Percentiles rank a stretch among this genome's conserved stretches.
phyloP scores from a whole-genome alignment of 2,888 invertebrate species.

The Doris montereyensis region DNA sequence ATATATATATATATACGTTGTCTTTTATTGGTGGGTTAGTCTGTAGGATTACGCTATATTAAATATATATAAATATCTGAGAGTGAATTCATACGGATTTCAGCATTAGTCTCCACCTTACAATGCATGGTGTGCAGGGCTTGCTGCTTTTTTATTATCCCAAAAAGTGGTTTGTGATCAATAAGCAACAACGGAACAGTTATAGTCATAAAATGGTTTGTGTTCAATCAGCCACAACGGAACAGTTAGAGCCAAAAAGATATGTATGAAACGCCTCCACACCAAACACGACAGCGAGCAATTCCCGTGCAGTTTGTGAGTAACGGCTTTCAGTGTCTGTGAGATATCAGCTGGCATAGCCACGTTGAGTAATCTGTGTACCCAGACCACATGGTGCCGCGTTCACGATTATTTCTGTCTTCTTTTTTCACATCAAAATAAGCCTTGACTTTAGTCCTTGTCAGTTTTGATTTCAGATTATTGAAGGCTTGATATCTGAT shows the following conservation, averaged over 20 bases:
- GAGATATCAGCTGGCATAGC: constrained; percentile 50
- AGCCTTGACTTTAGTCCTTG: constrained; percentile 43
- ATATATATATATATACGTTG: no score
- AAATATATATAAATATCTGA: no score
- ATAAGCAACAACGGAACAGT: no score
- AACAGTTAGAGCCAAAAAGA: constrained; percentile 52
- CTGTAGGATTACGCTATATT: no score
- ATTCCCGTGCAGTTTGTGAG: constrained; percentile 55
- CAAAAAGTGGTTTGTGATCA: constrained; percentile 59
- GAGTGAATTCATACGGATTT: constrained; percentile 42
- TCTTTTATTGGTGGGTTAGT: no score
- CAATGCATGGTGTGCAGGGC: constrained; percentile 49
- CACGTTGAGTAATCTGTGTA: constrained; percentile 49
- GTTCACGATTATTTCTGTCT: constrained; percentile 52
- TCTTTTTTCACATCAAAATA: constrained; percentile 47
- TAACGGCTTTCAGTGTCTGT: constrained; percentile 51
- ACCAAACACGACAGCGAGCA: constrained; percentile 55
- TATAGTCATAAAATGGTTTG: no score
- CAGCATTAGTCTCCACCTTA: constrained; percentile 47
- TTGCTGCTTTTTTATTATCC: constrained; percentile 53
- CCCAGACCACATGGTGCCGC: constrained; percentile 53
- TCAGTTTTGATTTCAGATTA: constrained; percentile 46
- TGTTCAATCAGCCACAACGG: constrained; percentile 52
- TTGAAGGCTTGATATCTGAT: constrained; percentile 45
- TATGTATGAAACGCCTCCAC: constrained; percentile 59